Evolutionary conservation across 1,140 invertebrate species (phyloP), one percentile per base, ranked within the genome.

Genomic region (Gonatopus flavifemur): DNA sequence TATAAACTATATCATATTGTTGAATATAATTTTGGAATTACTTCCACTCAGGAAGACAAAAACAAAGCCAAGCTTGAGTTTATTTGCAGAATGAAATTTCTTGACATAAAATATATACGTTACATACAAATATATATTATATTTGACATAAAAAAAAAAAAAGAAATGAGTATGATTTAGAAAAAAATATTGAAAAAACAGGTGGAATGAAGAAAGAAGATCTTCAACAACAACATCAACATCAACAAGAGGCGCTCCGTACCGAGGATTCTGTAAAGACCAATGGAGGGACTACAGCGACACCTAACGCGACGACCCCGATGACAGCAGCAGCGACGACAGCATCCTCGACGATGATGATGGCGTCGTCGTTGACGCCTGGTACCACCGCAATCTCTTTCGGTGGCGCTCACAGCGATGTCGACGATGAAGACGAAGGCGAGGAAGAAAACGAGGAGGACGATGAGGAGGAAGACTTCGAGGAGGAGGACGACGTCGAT

Each of bases 171-270:
- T 7, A 13, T 8, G 8, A 35, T 5, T 5, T 7, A 15, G 32
- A 15, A 22, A n/a, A 21, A 20, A 4, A 7, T 3, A 20, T 12
- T 25, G 3, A 41, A 13, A 38, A 3, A 38, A 24, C 8, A 60
- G 44, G 32, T 39, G 39, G 42, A 44, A 65, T 50, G 50, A 65
- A 59, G 46, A 67, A 59, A 49, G 72, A 60, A 60, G 73, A 63
- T 41, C 64, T 63, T 32, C 55, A 67, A n/a, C n/a, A n/a, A n/a
- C n/a, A n/a, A n/a, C n/a, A n/a, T n/a, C n/a, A n/a, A n/a, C n/a
- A n/a, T n/a, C n/a, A n/a, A 44, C 77, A 79, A 45, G 68, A 80
- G 77, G 60, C 76, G 74, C 39, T 78, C 54, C 64, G 67, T 55
- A 52, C 63, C 63, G 74, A 70, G 46, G 70, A 71, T 19, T 54